Evolutionary conservation across 2,797 vertebrate species (phyloP).

Genomic region (Aeoliscus strigatus): DNA sequence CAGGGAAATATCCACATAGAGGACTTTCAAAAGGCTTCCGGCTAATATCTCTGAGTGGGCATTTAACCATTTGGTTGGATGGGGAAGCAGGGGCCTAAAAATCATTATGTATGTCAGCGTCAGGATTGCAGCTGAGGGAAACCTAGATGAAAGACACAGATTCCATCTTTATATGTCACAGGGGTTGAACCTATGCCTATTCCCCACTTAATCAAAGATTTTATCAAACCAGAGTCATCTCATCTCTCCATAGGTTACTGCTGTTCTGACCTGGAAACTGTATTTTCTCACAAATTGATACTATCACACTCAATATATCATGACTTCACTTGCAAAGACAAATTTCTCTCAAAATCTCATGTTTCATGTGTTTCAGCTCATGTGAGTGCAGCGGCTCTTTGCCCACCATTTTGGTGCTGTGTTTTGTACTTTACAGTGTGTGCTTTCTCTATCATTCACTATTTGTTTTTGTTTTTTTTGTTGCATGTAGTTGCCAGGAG

Average conservation of each 20-base stretch:
- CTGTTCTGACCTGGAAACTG: constrained; percentile 34
- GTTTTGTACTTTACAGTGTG: too few relatives aligned
- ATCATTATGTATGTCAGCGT: too few relatives aligned
- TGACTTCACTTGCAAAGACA: constrained; percentile 29
- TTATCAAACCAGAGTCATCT: constrained; percentile 46
- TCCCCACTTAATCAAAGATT: constrained; percentile 39
- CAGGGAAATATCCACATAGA: constrained; percentile 7
- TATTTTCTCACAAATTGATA: constrained; percentile 47
- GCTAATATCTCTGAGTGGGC: too few relatives aligned
- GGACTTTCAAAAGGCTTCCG: too few relatives aligned
- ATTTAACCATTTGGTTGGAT: too few relatives aligned
- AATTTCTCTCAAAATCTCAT: constrained; percentile 23
- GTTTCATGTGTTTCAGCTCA: too few relatives aligned
- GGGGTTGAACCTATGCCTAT: constrained; percentile 33
- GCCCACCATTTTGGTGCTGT: too few relatives aligned
- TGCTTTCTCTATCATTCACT: too few relatives aligned
- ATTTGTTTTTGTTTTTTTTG: too few relatives aligned
- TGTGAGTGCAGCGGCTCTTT: too few relatives aligned
- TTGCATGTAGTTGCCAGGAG: too few relatives aligned
- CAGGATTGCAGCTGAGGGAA: constrained; percentile 12
- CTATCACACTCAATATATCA: constrained; percentile 56
- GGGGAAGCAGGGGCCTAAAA: too few relatives aligned
- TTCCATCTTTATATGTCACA: constrained; percentile 40
- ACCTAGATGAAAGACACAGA: constrained; percentile 21
- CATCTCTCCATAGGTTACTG: constrained; percentile 38